Percentiles rank a stretch among this genome's conserved stretches.
These are phyloP conservation scores for Sterrhoptilus dennistouni DNA, from an alignment of 2,113 vertebrate species.

Conservation along the genomic window DNA sequence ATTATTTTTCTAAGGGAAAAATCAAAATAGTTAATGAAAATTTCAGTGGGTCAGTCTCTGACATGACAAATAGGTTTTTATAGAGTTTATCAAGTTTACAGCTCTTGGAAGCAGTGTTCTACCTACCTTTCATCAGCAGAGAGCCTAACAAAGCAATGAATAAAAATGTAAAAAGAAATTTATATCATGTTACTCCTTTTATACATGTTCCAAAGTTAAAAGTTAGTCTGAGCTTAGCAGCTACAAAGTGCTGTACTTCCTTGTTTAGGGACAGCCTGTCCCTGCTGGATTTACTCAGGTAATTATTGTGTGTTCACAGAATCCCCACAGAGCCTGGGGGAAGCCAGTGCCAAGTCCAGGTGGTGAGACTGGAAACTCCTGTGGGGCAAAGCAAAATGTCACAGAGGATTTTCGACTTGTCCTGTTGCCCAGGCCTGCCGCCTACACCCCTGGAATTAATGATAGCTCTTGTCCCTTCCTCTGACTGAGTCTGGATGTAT, in stretches of 20 bases:
- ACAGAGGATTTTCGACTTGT: not conserved
- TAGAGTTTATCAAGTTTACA: not conserved
- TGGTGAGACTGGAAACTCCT: not conserved
- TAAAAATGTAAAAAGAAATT: not conserved
- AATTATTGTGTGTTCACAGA: not conserved
- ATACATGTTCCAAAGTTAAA: not conserved
- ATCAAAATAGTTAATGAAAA: not conserved
- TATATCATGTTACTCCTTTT: not conserved
- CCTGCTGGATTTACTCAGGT: not conserved
- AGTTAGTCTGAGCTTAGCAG: not conserved
- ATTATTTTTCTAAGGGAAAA: not conserved
- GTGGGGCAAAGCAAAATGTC: not conserved
- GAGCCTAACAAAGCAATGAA: not conserved
- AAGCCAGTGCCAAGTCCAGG: accelerated
- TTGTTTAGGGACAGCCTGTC: not conserved
- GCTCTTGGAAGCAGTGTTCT: not conserved
- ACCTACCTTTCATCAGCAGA: not conserved
- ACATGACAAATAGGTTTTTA: not conserved
- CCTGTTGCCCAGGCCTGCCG: not conserved
- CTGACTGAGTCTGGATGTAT: accelerated
- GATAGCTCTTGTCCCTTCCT: not conserved
- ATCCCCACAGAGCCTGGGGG: accelerated
- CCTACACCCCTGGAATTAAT: not conserved
- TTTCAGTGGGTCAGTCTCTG: not conserved
- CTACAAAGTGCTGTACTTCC: not conserved